phyloP scores from a whole-genome alignment of 1,140 invertebrate species.

The Habropoda laboriosa region DNA sequence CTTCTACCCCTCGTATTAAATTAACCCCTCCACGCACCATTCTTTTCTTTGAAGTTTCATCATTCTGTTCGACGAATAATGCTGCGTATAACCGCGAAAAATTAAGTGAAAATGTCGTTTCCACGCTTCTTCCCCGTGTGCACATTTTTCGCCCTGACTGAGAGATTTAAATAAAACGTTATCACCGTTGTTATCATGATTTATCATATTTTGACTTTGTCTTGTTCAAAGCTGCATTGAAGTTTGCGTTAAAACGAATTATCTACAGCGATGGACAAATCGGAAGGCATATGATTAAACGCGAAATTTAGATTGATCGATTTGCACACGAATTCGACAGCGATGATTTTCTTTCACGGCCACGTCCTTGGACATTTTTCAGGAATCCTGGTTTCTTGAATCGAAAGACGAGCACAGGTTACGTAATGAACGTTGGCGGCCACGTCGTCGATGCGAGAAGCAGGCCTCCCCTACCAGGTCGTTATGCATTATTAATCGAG shows the following conservation, averaged over 20 bases:
- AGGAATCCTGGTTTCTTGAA: slow-evolving; percentile 26
- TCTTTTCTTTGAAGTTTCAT: slow-evolving; percentile 10
- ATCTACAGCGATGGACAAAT: too few relatives aligned
- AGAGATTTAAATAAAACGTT: too few relatives aligned
- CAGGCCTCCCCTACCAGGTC: slow-evolving; percentile 49
- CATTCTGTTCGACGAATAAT: background rate
- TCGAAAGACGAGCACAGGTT: slow-evolving; percentile 36
- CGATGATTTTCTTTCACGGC: too few relatives aligned
- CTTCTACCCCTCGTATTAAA: slow-evolving; percentile 8
- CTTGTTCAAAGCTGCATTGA: too few relatives aligned
- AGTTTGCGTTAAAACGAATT: too few relatives aligned
- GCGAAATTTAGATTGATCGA: too few relatives aligned
- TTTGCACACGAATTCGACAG: background rate
- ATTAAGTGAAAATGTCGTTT: background rate
- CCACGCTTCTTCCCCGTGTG: background rate
- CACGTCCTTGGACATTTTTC: slow-evolving; percentile 24
- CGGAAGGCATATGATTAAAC: too few relatives aligned
- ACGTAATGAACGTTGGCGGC: slow-evolving; percentile 36
- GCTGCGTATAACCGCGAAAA: background rate
- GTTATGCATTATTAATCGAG: slow-evolving; percentile 76
- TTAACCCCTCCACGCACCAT: background rate
- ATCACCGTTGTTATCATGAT: too few relatives aligned
- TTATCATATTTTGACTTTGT: too few relatives aligned
- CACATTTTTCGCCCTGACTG: background rate
- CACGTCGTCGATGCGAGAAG: slow-evolving; percentile 23